phyloP scores from a whole-genome alignment of 2,113 vertebrate genomes.

The Gobius niger region DNA sequence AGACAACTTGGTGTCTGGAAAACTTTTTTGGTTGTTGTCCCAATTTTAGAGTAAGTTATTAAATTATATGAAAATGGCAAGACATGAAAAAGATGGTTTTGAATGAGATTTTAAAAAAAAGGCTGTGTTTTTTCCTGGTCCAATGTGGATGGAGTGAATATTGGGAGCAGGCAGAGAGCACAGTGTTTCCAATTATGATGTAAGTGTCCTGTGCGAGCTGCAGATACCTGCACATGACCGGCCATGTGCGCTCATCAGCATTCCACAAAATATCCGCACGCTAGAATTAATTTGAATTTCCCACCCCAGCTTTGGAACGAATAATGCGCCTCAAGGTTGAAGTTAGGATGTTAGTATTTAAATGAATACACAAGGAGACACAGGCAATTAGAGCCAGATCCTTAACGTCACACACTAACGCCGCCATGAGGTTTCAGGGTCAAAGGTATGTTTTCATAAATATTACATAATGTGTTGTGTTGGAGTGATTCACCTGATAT shows the following conservation, averaged over 20 bases:
- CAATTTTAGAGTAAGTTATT: too few relatives aligned
- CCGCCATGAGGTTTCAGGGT: background rate
- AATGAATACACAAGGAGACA: conserved; percentile 8
- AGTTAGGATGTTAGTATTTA: conserved; percentile 8
- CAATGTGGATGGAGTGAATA: conserved; percentile 26
- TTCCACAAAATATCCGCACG: conserved; percentile 8
- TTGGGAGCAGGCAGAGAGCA: conserved; percentile 26
- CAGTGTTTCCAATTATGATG: conserved; percentile 36
- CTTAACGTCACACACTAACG: background rate
- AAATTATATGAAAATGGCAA: too few relatives aligned
- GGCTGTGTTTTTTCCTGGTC: conserved; percentile 28
- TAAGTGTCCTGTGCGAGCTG: background rate
- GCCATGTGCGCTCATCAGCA: conserved; percentile 8
- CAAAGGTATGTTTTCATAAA: conserved; percentile 5
- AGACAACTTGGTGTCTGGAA: background rate
- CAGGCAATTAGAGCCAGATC: background rate
- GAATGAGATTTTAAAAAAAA: background rate
- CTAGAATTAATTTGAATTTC: conserved; percentile 21
- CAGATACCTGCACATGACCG: conserved; percentile 26
- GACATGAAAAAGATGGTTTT: too few relatives aligned
- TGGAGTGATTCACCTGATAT: background rate
- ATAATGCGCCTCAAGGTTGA: conserved; percentile 10
- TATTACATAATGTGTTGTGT: conserved; percentile 15
- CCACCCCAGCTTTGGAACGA: background rate
- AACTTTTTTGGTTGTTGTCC: too few relatives aligned